Evolutionary conservation across 2,113 vertebrate genomes (phyloP).

Genomic region (Numenius arquata): DNA sequence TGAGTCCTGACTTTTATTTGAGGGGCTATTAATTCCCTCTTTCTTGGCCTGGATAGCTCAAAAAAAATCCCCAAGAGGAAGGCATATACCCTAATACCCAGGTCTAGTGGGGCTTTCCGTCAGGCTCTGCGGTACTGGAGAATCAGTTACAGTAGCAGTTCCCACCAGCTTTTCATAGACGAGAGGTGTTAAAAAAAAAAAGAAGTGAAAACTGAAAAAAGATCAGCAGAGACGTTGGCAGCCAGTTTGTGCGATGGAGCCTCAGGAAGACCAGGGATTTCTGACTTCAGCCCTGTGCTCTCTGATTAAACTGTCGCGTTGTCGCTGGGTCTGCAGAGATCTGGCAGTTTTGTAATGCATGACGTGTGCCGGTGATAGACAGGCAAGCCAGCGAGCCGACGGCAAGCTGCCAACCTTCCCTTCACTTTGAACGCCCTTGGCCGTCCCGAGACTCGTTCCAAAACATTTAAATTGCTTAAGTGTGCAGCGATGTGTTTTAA

Average conservation of each 20-base stretch:
- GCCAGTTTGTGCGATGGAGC: not conserved
- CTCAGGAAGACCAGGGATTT: not conserved
- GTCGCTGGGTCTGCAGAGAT: not conserved
- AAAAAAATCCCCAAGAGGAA: not conserved
- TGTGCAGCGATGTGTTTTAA: slow-evolving; percentile 42
- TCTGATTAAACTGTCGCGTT: not conserved
- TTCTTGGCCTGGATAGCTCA: not conserved
- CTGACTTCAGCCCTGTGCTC: not conserved
- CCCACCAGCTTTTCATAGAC: not conserved
- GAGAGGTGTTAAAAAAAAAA: not conserved
- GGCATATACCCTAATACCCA: not conserved
- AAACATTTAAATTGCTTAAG: slow-evolving; percentile 58
- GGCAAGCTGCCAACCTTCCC: slow-evolving; percentile 44
- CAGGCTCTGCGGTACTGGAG: not conserved
- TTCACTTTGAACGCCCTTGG: slow-evolving; percentile 58
- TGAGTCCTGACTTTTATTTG: not conserved
- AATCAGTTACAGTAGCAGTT: not conserved
- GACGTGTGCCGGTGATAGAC: slow-evolving; percentile 9
- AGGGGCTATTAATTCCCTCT: not conserved
- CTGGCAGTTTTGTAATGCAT: not conserved
- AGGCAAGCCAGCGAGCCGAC: not conserved
- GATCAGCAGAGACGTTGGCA: not conserved
- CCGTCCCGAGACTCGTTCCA: slow-evolving; percentile 1
- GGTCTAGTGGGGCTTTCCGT: not conserved
- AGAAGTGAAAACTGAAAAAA: not conserved